phyloP scores from a whole-genome alignment of 1,140 invertebrate species.

The Dreissena polymorpha region DNA sequence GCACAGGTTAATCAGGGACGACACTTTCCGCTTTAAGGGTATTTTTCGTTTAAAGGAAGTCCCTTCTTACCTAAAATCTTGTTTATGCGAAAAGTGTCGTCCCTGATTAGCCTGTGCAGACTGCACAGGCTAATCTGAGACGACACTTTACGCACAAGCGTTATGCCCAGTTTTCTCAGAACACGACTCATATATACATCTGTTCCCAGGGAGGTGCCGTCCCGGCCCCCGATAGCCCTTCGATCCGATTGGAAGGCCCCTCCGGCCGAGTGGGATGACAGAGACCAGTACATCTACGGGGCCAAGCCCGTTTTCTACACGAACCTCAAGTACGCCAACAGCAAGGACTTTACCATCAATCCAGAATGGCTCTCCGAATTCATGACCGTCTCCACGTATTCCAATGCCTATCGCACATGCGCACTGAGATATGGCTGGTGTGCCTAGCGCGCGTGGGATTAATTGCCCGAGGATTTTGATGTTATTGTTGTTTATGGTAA shows the following conservation, averaged over 20 bases:
- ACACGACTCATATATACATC: too few species aligned
- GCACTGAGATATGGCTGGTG: slow-evolving; percentile 65
- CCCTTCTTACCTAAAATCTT: too few species aligned
- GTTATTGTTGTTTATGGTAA: too few species aligned
- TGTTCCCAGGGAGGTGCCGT: slow-evolving; percentile 58
- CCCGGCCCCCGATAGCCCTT: slow-evolving; percentile 57
- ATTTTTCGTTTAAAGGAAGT: too few species aligned
- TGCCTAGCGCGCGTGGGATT: background rate
- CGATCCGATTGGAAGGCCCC: slow-evolving; percentile 62
- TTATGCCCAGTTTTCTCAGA: too few species aligned
- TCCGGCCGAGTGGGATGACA: slow-evolving; percentile 64
- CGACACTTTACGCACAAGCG: too few species aligned
- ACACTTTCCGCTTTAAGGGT: too few species aligned
- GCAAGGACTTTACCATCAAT: slow-evolving; percentile 61
- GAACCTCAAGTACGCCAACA: slow-evolving; percentile 57
- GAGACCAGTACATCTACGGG: slow-evolving; percentile 61
- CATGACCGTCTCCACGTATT: slow-evolving; percentile 61
- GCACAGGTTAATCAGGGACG: too few species aligned
- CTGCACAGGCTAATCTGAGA: too few species aligned
- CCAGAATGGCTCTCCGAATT: slow-evolving; percentile 65
- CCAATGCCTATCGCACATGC: slow-evolving; percentile 64
- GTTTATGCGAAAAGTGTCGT: too few species aligned
- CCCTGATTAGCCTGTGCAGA: too few species aligned
- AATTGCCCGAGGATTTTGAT: too few species aligned
- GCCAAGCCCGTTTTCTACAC: slow-evolving; percentile 62